Base-by-base conservation (phyloP, 1,140 invertebrate species). In the Megalopta genalis region DNA sequence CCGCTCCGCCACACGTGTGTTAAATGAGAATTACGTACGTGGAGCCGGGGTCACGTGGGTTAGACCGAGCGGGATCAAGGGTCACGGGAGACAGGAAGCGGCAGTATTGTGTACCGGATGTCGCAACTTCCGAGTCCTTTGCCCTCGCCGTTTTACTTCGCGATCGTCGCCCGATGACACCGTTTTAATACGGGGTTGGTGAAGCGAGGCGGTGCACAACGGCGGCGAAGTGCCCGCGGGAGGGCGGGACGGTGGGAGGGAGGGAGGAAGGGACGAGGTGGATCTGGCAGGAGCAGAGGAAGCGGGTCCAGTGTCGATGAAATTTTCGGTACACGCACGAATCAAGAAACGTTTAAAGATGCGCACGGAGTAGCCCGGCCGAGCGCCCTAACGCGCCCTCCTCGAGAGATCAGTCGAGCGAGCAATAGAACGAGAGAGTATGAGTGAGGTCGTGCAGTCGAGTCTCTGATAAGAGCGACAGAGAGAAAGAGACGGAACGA, bases 111-210 rank as follows among this genome's bases (percentile, higher is more conserved):
- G 57, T 77, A 76, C 79, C 84, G 82, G 81, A 88, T 82, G 83
- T 86, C 83, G 83, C 82, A 84, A 88, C 86, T 88, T 89, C 88
- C 87, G 84, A 86, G 81, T 88, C 86, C 84, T 86, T 85, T 86
- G 71, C 83, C 62, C 84, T 77, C 81, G 63, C 18, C 62, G 12
- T n/a, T 77, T 57, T 67, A 32, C 72, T 57, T 63, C 60, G 21
- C 59, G 21, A 32, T 21, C 12, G n/a, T 59, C 52, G 46, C 18
- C 32, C 60, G 54, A 60, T 8, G 42, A 70, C 42, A 23, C 27
- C 16, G 39, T 46, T 70, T 49, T n/a, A 8, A n/a, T 9, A 57
- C 54, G 21, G 54, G 54, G 54, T 57, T 21, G 21, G 21, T 21
- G 49, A 54, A 52, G 14, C 49, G 49, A 16, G 16, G 16, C 0